Evolutionary conservation across 2,797 vertebrate genomes (phyloP).

Genomic region (Linurgus olivaceus): DNA sequence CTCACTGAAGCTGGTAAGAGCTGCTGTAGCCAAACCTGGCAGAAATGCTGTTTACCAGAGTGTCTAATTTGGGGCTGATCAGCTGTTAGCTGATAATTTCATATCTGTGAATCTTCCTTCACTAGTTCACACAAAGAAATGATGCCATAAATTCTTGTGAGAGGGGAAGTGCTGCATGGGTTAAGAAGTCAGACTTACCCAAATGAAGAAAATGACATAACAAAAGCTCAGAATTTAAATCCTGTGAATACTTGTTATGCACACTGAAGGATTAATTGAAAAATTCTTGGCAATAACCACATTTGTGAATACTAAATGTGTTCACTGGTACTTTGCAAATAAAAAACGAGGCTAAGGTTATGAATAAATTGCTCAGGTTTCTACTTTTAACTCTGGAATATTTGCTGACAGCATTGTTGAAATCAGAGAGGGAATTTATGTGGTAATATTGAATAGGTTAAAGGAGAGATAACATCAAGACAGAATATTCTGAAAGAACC

Average conservation of each 20-base stretch:
- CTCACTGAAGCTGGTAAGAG: neutral
- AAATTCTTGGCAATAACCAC: neutral
- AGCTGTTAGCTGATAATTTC: neutral
- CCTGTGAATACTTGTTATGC: neutral
- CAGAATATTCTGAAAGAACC: neutral
- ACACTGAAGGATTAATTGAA: neutral
- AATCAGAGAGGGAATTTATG: neutral
- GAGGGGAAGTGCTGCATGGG: neutral
- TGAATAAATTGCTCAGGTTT: slow-evolving; percentile 18
- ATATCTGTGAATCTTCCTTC: neutral
- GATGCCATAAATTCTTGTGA: neutral
- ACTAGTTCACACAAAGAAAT: neutral
- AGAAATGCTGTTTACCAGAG: neutral
- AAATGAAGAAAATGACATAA: neutral
- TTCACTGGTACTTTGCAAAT: neutral
- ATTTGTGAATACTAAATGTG: neutral
- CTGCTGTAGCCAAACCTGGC: neutral
- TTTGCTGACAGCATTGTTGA: neutral
- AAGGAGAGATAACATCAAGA: slow-evolving; percentile 8
- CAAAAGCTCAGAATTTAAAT: neutral
- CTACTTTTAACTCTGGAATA: slow-evolving; percentile 1
- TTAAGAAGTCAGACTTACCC: neutral
- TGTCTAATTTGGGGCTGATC: neutral
- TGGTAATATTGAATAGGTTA: neutral
- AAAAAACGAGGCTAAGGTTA: neutral